These are phyloP conservation scores for Phylloscopus whistleri DNA, from an alignment of 2,113 vertebrate genomes.

Conservation along the genomic window DNA sequence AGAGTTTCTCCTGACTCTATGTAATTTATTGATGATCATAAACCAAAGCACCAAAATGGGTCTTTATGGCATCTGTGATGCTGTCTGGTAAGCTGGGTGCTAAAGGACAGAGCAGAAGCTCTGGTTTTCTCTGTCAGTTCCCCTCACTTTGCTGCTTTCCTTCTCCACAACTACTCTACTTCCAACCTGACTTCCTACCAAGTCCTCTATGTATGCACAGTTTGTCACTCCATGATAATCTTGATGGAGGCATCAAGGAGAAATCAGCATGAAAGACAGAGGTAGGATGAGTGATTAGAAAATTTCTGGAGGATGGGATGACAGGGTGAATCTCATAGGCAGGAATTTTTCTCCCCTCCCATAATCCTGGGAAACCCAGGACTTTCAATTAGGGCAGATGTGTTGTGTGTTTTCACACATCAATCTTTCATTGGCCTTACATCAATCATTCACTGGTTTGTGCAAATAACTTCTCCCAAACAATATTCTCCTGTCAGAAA, in stretches of 20 bases:
- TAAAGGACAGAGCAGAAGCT: neutral
- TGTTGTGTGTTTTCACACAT: constrained; percentile 49
- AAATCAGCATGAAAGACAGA: neutral
- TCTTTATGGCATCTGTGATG: neutral
- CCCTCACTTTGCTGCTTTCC: neutral
- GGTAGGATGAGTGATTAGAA: constrained; percentile 25
- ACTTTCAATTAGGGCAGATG: constrained; percentile 25
- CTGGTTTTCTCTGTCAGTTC: neutral
- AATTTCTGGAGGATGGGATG: neutral
- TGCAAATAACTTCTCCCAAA: constrained; percentile 40
- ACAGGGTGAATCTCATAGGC: neutral
- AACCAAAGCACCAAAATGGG: neutral
- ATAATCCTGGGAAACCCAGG: constrained; percentile 8
- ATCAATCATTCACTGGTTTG: constrained; percentile 68
- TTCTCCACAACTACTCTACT: neutral
- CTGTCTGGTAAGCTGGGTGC: neutral
- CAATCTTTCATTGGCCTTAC: constrained; percentile 64
- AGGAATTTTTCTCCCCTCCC: neutral
- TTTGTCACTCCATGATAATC: neutral
- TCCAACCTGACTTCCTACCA: neutral
- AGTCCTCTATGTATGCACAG: neutral
- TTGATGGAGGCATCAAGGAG: neutral
- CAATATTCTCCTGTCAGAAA: constrained; percentile 33
- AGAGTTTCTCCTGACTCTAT: neutral
- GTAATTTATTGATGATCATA: neutral